Percentiles rank a stretch among this genome's conserved stretches.
Conservation (phyloP, 2,888 invertebrate genomes). For the Chloroclysta siterata region DNA sequence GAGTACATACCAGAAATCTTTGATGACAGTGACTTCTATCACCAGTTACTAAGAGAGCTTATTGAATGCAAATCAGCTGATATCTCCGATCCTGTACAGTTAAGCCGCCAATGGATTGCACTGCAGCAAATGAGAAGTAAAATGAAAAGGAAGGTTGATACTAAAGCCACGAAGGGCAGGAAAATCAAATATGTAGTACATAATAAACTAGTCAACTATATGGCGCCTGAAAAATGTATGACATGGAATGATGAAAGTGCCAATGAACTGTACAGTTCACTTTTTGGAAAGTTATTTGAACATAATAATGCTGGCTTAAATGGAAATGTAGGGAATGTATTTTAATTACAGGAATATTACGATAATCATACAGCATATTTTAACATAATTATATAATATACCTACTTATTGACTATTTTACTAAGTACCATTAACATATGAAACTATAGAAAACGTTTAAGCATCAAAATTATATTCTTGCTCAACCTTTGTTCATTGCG, state of each 20-base stretch:
- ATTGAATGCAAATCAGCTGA: slow-evolving; percentile 96
- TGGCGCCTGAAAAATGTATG: slow-evolving; percentile 90
- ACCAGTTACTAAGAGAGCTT: slow-evolving; percentile 94
- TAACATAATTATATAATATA: not conserved
- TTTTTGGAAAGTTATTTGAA: slow-evolving; percentile 89
- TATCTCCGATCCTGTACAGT: slow-evolving; percentile 92
- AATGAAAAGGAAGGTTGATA: slow-evolving; percentile 97
- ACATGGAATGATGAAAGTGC: slow-evolving; percentile 92
- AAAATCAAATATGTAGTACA: slow-evolving; percentile 94
- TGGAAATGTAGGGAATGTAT: slow-evolving; percentile 66
- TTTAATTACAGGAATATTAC: slow-evolving; percentile 55
- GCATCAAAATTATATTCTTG: no score
- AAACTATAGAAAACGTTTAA: no score
- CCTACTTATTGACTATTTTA: no score
- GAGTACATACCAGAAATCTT: slow-evolving; percentile 93
- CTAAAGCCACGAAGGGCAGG: slow-evolving; percentile 96
- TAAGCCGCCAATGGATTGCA: slow-evolving; percentile 95
- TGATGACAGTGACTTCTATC: slow-evolving; percentile 99
- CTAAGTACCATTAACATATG: not conserved
- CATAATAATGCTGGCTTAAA: slow-evolving; percentile 71
- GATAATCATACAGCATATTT: not conserved
- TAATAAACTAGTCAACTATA: slow-evolving; percentile 94
- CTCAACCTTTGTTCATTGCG: no score
- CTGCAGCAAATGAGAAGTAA: slow-evolving; percentile 96
- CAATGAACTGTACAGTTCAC: slow-evolving; percentile 91